A percentile compares a stretch with the other conserved stretches of the same genome.
phyloP scores from a whole-genome alignment of 2,113 vertebrate genomes.

The Emydocephalus ijimae region DNA sequence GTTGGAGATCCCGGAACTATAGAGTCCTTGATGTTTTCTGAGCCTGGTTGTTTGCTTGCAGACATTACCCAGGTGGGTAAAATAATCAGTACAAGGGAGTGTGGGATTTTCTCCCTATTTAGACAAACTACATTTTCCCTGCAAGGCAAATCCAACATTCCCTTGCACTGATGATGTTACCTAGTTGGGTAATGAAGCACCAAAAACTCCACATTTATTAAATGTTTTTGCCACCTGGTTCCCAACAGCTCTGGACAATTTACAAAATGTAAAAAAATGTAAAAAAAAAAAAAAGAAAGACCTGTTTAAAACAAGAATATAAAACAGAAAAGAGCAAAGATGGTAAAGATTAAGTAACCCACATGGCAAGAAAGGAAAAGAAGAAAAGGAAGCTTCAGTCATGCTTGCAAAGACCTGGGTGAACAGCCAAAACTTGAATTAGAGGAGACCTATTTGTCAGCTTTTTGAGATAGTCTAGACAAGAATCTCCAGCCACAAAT shows the following conservation, averaged over 20 bases:
- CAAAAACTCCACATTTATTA: not conserved
- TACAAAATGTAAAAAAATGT: not conserved
- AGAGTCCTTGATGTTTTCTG: not conserved
- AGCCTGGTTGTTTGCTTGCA: not conserved
- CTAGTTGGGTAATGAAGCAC: not conserved
- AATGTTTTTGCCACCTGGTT: not conserved
- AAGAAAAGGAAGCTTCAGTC: not conserved
- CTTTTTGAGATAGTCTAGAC: not conserved
- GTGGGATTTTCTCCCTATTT: not conserved
- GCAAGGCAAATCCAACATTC: not conserved
- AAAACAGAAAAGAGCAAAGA: not conserved
- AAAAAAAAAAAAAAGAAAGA: not conserved
- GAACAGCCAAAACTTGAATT: not conserved
- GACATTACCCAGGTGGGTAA: not conserved
- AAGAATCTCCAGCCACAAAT: not conserved
- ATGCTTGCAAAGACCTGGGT: not conserved
- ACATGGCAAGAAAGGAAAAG: not conserved
- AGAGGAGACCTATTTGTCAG: not conserved
- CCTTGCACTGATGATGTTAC: not conserved
- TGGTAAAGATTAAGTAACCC: not conserved
- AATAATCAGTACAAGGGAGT: not conserved
- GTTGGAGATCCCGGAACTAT: not conserved
- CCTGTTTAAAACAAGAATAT: not conserved
- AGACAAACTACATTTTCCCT: not conserved
- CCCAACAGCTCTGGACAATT: not conserved